Base-by-base conservation (phyloP, 1,140 invertebrate genomes). In the Nephila pilipes region DNA sequence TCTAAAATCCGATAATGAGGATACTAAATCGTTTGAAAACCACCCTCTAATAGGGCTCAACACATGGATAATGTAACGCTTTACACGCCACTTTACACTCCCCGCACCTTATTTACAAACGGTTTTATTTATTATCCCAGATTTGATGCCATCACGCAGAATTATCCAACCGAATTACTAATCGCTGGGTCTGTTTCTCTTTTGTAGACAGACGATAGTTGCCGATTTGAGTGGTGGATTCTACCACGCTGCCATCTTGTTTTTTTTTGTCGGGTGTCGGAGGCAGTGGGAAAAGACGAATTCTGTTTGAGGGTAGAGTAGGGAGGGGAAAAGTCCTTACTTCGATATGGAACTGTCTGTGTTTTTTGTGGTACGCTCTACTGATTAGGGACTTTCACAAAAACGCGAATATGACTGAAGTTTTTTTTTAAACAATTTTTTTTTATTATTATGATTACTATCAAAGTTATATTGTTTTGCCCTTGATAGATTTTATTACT, bases 71-170 rank as follows among this genome's bases (percentile, higher is more conserved):
- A 88, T 25, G 60, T 22, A 32, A 14, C 58, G 36, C 46, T 25
- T 88, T 88, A 63, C 60, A 60, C 87, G 22, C 63, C 22, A 88
- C 87, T 63, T 58, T 87, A 63, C 85, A 87, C 55, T 55, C 55
- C 85, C 55, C 60, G n/a, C 87, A 22, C 60, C 38, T 88, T 69
- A 88, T 88, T 88, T 69, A 69, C 87, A 69, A 88, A 57, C 57
- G 22, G 29, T 46, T 87, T 87, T 87, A 87, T 87, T 87, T 87
- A 87, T 63, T 87, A 87, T 87, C 85, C 36, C 60, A 88, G 36
- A 46, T 36, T 57, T 69, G 85, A 87, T 63, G 32, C 32, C 55
- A 63, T 63, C 32, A 65, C 54, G 4, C 18, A 25, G 85, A 87
- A 38, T 65, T 60, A 87, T 87, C 58, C 46, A 83, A 57, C 36